These are phyloP conservation scores for Pagrus major DNA, from an alignment of 2,113 vertebrate genomes.

Conservation along the genomic window DNA sequence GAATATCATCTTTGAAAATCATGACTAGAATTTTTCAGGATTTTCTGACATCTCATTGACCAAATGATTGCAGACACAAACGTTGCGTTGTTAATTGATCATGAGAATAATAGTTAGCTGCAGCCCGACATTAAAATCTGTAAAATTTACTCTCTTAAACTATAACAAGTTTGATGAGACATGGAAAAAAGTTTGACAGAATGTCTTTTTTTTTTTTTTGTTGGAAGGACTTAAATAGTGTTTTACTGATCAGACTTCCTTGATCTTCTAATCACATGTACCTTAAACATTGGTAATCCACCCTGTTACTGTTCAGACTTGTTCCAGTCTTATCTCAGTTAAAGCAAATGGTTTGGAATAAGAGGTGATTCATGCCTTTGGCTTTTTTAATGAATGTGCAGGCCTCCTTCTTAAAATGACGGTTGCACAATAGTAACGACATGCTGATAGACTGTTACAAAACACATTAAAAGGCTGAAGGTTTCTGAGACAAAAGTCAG, in stretches of 20 bases:
- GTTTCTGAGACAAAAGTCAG: background rate
- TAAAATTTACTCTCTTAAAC: background rate
- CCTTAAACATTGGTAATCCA: background rate
- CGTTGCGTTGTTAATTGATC: too few relatives aligned
- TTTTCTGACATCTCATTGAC: too few relatives aligned
- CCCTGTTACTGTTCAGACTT: conserved; percentile 11
- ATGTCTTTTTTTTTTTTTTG: too few relatives aligned
- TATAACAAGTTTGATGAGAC: background rate
- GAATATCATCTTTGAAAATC: too few relatives aligned
- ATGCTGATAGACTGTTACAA: background rate
- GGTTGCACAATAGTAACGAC: background rate
- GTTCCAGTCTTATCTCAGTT: background rate
- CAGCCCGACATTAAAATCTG: background rate
- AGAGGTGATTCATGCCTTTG: background rate
- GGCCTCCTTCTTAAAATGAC: background rate
- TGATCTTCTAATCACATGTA: background rate
- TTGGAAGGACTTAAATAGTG: background rate
- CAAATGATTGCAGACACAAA: too few relatives aligned
- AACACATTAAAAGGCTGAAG: background rate
- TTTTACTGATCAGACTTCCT: background rate
- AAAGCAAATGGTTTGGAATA: background rate
- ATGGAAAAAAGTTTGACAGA: too few relatives aligned
- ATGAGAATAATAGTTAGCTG: too few relatives aligned
- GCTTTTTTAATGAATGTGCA: background rate
- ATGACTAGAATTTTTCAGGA: background rate